Percentiles rank a stretch among this genome's conserved stretches.
Conservation (phyloP, 2,888 invertebrate genomes). For the Halictus ligatus region DNA sequence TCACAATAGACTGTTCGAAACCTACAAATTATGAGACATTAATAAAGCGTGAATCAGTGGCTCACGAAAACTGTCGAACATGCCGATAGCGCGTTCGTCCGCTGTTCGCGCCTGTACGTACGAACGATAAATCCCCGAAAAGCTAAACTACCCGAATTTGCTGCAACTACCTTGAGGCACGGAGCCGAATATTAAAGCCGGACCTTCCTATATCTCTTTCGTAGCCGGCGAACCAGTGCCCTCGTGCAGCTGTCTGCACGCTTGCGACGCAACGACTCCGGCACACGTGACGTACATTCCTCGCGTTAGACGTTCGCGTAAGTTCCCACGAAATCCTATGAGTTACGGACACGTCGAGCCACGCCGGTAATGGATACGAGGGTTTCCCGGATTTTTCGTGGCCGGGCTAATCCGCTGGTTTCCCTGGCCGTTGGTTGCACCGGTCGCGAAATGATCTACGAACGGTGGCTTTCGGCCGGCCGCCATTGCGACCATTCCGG, state of each 20-base stretch:
- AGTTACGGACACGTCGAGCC: constrained; percentile 7
- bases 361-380: background rate
- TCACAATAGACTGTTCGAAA: too few relatives aligned
- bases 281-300: constrained; percentile 42
- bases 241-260: constrained; percentile 9
- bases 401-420: constrained; percentile 6
- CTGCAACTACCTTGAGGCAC: constrained; percentile 19
- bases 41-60: too few relatives aligned
- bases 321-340: constrained; percentile 19
- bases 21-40: too few relatives aligned
- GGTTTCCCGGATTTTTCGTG: constrained; percentile 19
- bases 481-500: background rate
- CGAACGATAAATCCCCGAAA: constrained; percentile 46
- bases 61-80: background rate
- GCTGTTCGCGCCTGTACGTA: constrained; percentile 5
- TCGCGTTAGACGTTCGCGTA: constrained; percentile 13
- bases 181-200: constrained; percentile 59
- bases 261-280: constrained; percentile 10
- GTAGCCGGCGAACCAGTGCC: background rate
- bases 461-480: background rate
- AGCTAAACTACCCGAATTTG: constrained; percentile 38
- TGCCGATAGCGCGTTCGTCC: background rate
- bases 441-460: constrained; percentile 10
- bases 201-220: constrained; percentile 8
- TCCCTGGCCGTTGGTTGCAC: constrained; percentile 5